Base-by-base conservation (phyloP, 2,888 invertebrate species). In the Agonopterix subpropinquella region DNA sequence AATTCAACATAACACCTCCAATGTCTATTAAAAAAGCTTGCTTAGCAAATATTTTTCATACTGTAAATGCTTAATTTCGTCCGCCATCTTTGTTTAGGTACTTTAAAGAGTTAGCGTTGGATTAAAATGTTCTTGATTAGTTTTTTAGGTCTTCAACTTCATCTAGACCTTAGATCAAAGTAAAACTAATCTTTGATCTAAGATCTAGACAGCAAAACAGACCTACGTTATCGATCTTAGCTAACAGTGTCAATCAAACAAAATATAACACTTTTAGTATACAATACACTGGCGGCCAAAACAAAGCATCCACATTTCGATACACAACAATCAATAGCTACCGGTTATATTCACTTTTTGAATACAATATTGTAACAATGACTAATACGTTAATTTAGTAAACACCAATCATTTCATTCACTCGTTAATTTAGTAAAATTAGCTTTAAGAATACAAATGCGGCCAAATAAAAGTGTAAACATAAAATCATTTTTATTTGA, bases 291-390 rank as follows among this genome's bases (percentile, higher is more conserved):
- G 42, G 11, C 42, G 48, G 52, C 48, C 44, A 52, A 56, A 59
- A 45, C 49, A 35, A 46, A 57, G 51, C 54, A 56, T 54, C 52
- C 49, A 55, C 10, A 42, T 8, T 11, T 11, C 42, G 70, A 64
- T 65, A 65, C 70, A 77, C 71, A 75, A 77, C 70, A 75, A 70
- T 70, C 66, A 73, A 48, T 62, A 65, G 58, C 65, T 71, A 74
- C 68, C 61, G 61, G 62, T 53, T 69, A 45, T 61, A 35, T 43
- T 54, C 59, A 59, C 60, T 55, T 59, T 62, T 43, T 28, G 18
- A 48, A 61, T 53, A 57, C 54, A 57, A 50, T 45, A 59, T 58
- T 53, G 55, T 54, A 54, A 57, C 57, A 62, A 61, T 53, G 9
- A 39, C 28, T 39, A 57, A 39, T 41, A 39, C 18, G 8, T 44